phyloP scores from a whole-genome alignment of 1,140 invertebrate species.

The Xylocopa sonorina region DNA sequence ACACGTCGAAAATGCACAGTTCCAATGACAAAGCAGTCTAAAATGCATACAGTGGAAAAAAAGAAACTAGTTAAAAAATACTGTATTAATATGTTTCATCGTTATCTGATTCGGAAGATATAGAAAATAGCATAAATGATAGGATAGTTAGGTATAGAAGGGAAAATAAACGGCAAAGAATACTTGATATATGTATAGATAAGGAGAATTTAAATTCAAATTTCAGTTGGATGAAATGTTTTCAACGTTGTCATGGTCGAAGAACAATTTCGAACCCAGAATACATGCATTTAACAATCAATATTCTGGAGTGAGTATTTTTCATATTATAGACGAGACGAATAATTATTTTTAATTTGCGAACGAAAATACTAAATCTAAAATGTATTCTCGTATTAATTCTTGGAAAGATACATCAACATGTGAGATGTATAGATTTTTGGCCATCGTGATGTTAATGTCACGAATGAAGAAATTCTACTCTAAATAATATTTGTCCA shows the following conservation, averaged over 20 bases:
- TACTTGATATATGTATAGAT: constrained; percentile 5
- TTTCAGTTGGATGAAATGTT: constrained; percentile 3
- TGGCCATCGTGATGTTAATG: constrained; percentile 27
- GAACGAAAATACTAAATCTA: constrained; percentile 6
- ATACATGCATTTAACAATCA: constrained; percentile 10
- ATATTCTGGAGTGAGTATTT: constrained; percentile 3
- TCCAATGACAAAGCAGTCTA: no score
- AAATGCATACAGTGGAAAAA: no score
- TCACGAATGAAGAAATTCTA: no score
- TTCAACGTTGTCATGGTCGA: constrained; percentile 8
- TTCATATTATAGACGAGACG: constrained; percentile 14
- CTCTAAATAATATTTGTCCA: constrained; percentile 26
- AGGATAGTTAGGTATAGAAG: constrained; percentile 5
- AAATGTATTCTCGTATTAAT: constrained; percentile 11
- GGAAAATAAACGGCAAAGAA: constrained; percentile 22
- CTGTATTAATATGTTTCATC: no score
- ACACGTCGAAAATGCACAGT: no score
- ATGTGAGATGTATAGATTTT: constrained; percentile 42
- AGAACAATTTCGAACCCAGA: not conserved
- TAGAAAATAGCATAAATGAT: constrained; percentile 3
- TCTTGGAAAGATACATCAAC: constrained; percentile 5
- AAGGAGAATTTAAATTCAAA: constrained; percentile 27
- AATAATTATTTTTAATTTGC: constrained; percentile 23
- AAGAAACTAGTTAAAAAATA: not conserved
- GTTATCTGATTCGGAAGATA: constrained; percentile 12